phyloP scores from a whole-genome alignment of 2,797 vertebrate species.

The Ispidina picta region DNA sequence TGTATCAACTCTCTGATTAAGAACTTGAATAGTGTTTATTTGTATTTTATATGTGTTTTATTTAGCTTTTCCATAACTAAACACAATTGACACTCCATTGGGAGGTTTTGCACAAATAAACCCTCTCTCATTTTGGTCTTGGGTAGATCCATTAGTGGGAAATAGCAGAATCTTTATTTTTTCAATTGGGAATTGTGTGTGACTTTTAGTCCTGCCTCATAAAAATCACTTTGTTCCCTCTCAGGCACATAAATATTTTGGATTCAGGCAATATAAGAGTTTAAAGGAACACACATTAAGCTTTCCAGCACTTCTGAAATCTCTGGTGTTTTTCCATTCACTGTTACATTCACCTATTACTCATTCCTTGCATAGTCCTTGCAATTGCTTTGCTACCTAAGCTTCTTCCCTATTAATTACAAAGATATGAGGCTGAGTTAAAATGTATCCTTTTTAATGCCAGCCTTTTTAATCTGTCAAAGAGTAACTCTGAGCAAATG shows the following conservation, averaged over 20 bases:
- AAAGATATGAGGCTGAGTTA: not conserved
- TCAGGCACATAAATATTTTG: not conserved
- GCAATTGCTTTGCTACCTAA: not conserved
- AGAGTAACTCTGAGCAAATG: not conserved
- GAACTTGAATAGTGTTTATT: constrained; percentile 63
- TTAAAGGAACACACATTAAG: not conserved
- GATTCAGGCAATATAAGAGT: not conserved
- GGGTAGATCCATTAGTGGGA: not conserved
- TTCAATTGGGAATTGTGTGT: not conserved
- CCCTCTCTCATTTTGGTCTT: not conserved
- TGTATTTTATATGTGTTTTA: constrained; percentile 52
- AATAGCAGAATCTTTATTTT: constrained; percentile 36
- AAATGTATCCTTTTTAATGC: not conserved
- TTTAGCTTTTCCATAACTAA: constrained; percentile 46
- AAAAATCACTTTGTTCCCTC: constrained; percentile 24
- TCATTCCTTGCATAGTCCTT: not conserved
- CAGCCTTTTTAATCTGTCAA: not conserved
- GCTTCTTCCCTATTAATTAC: not conserved
- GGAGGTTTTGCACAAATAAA: constrained; percentile 4
- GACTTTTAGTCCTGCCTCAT: constrained; percentile 22
- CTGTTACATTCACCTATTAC: not conserved
- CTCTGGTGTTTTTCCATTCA: constrained; percentile 29
- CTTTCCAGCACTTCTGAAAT: not conserved
- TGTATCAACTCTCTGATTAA: constrained; percentile 46
- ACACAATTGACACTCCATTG: constrained; percentile 6